Percentiles rank a stretch among this genome's conserved stretches.
These are phyloP conservation scores for Platycnemis pennipes DNA, from an alignment of 2,888 invertebrate genomes.

Conservation along the genomic window DNA sequence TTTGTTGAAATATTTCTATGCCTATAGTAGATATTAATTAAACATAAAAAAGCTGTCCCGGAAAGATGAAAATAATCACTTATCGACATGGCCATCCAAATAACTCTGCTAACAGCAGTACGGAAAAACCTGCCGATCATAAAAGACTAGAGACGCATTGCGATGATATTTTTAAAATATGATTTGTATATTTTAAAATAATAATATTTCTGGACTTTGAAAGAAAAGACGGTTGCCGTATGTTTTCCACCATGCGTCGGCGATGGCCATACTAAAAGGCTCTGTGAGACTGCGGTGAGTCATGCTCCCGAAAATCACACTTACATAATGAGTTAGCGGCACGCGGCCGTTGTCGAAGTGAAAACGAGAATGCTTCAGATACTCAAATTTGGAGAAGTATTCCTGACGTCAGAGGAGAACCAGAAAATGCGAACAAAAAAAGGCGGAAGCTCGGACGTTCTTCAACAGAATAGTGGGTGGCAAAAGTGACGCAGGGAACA, in stretches of 20 bases:
- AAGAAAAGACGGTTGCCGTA: not conserved
- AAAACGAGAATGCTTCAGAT: conserved; percentile 14
- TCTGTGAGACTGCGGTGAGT: not conserved
- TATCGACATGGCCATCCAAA: too few relatives aligned
- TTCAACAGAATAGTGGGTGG: not conserved
- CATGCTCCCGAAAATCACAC: not conserved
- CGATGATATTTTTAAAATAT: too few relatives aligned
- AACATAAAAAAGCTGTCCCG: too few relatives aligned
- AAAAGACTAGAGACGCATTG: too few relatives aligned
- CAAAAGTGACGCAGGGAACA: not conserved
- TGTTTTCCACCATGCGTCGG: not conserved
- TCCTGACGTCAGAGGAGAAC: not conserved
- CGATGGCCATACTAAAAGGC: not conserved
- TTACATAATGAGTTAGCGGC: conserved; percentile 14
- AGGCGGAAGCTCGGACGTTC: not conserved
- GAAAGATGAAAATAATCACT: too few relatives aligned
- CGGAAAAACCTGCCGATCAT: too few relatives aligned
- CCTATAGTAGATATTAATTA: too few relatives aligned
- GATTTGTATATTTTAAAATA: too few relatives aligned
- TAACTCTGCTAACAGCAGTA: too few relatives aligned
- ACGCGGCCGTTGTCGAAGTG: not conserved
- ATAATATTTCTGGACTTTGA: not conserved
- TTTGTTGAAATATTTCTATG: too few relatives aligned
- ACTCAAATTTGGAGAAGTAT: not conserved
- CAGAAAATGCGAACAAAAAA: not conserved